phyloP scores from a whole-genome alignment of 2,888 invertebrate species.

The Macropis europaea region DNA sequence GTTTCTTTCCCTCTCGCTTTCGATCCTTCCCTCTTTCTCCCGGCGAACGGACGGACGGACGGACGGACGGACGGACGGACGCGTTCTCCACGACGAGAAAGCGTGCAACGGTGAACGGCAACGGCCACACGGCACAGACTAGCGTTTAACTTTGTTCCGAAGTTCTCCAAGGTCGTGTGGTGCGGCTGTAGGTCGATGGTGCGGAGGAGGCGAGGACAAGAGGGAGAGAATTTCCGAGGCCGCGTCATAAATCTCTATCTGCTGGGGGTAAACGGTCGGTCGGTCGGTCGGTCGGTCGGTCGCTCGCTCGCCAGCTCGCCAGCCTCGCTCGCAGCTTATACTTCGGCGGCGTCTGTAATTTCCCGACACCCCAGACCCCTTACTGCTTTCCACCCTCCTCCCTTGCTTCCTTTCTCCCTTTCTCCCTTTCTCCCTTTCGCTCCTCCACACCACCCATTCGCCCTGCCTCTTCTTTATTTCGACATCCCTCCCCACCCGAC shows the following conservation, averaged over 20 bases:
- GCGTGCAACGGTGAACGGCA: slow-evolving; percentile 28
- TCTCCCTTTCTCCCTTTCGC: neutral
- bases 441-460: neutral
- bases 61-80: too few relatives aligned
- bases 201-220: slow-evolving; percentile 52
- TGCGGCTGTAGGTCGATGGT: slow-evolving; percentile 70
- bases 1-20: slow-evolving; percentile 2
- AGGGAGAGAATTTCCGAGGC: slow-evolving; percentile 60
- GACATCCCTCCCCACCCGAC: neutral
- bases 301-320: too few relatives aligned
- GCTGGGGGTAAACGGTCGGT: slow-evolving; percentile 16
- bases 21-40: neutral
- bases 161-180: slow-evolving; percentile 75
- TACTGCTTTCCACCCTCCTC: neutral
- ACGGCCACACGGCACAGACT: slow-evolving; percentile 56
- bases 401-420: neutral
- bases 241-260: slow-evolving; percentile 68
- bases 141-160: slow-evolving; percentile 78
- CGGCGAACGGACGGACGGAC: too few relatives aligned
- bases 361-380: slow-evolving; percentile 38
- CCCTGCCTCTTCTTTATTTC: neutral
- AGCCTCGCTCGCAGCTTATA: slow-evolving; percentile 61
- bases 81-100: slow-evolving; percentile 23
- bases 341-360: slow-evolving; percentile 66
- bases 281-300: too few relatives aligned